Base-by-base conservation (phyloP, 2,113 vertebrate species). In the Plecturocebus donacophilus region DNA sequence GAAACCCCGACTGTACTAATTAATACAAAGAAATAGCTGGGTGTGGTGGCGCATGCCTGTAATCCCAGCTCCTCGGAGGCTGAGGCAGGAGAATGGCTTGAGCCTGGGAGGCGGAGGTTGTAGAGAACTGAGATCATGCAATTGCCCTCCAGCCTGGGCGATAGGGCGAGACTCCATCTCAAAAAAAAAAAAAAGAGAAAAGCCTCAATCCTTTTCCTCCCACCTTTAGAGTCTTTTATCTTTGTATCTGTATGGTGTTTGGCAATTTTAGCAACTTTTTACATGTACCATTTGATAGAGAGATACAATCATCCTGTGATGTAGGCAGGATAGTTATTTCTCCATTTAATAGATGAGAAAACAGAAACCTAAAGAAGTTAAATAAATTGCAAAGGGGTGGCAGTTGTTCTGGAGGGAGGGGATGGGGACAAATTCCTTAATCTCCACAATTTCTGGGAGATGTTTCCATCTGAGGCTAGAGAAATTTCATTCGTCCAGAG, bases 281-380 rank as follows among this genome's bases (percentile, higher is more conserved):
- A 66, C 35, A 9, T 27, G 77, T 38, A 8, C 38, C 14, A 87
- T 71, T 45, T 21, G 49, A 61, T 61, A 87, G 70, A 90, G 45
- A 17, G 40, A n/a, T n/a, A 54, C 1, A 0, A n/a, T n/a, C 61
- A 21, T 30, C 45, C 61, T 32, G 1, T 30, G 35, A 79, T 61
- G 2, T 3, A 20, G 83, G n/a, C 40, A 79, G 71, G 23, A 4
- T 25, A 10, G 38, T 86, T 85, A 2, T 70, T 79, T 88, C 42
- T 86, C 3, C 73, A 42, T 21, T 73, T 79, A 19, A 35, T 42
- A 77, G 80, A 81, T 81, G 61, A 97, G 79, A 88, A 88, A 88
- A 75, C 52, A 35, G 38, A 71, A 42, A 73, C 61, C 21, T 21
- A 4, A 8, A 30, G 30, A 87, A 27, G 17, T 45, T 49, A n/a